Base-by-base conservation (phyloP, 23 tunicate genomes). In the Trididemnum clinides region DNA sequence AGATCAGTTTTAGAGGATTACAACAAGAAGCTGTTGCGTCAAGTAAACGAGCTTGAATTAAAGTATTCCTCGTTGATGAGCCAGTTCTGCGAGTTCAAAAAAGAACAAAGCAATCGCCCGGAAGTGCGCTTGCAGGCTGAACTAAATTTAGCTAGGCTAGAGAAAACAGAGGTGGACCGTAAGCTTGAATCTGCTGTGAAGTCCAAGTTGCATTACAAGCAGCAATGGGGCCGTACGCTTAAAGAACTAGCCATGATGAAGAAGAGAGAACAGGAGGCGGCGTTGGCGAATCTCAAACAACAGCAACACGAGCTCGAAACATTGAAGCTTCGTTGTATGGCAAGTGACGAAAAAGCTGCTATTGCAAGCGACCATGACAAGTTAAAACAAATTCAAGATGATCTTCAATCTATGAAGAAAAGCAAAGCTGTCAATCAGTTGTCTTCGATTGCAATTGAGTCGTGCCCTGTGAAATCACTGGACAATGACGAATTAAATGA, bases 161-260 rank as follows among this genome's bases (percentile, higher is more conserved):
- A 90, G 58, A 97, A 97, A 71, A 39, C 86, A 2, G 99, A 97
- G 77, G 64, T 91, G 26, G 97, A 97, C 36, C 92, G 97, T 31
- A 93, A 93, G 36, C 72, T 97, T 3, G 99, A 97, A 33, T 81
- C 99, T 0, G 78, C 87, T 0, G 81, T 76, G 64, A 97, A 97
- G 50, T 93, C 99, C 3, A 97, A 97, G 72, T 82, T 88, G 64
- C 99, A 97, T 57, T 97, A 97, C 85, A 97, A 97, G 44, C 99
- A 92, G 54, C 99, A 97, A 62, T 97, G 99, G 99, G 89, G 92
- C 0, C 66, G 99, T 44, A 91, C 99, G 0, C 39, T 97, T 0
- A 92, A 89, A 58, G 99, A 97, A 57, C 76, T 97, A 59, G 97
- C 96, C 10, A 78, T 73, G 79, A 81, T 90, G 80, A 97, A 97